phyloP scores from a whole-genome alignment of 2,113 vertebrate genomes.

The Micronycteris hirsuta region DNA sequence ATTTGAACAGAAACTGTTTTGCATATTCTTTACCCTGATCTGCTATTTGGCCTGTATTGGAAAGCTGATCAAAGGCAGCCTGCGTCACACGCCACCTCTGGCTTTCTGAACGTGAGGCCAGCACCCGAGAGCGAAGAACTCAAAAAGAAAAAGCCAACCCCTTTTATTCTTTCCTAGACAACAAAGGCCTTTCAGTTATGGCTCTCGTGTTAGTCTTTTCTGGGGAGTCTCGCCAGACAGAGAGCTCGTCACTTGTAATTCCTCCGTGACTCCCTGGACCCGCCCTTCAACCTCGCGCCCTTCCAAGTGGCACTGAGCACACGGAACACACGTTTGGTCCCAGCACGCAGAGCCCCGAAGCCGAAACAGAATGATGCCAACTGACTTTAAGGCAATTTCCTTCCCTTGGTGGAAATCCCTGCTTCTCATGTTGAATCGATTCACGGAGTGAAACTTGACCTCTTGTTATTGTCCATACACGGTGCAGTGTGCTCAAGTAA shows the following conservation, averaged over 20 bases:
- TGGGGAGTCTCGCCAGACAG: constrained; percentile 57
- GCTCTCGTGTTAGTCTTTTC: constrained; percentile 65
- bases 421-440: constrained; percentile 58
- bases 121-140: constrained; percentile 22
- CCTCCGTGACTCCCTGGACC: constrained; percentile 39
- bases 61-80: constrained; percentile 52
- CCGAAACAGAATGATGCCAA: constrained; percentile 27
- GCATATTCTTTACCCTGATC: constrained; percentile 22
- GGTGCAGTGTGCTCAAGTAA: constrained; percentile 37
- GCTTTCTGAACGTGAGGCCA: constrained; percentile 64
- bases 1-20: constrained; percentile 54
- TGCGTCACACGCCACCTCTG: background rate
- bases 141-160: background rate
- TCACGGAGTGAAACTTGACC: constrained; percentile 60
- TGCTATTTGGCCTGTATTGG: background rate
- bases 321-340: rapidly evolving
- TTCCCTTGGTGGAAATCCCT: constrained; percentile 66
- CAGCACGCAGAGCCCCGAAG: constrained; percentile 31
- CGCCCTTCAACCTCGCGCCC: constrained; percentile 34
- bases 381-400: constrained; percentile 65
- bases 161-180: constrained; percentile 64
- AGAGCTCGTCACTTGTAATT: constrained; percentile 32
- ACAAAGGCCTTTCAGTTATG: constrained; percentile 44
- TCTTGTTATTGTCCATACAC: constrained; percentile 19
- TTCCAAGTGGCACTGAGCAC: background rate